Base-by-base conservation (phyloP, 2,888 invertebrate species). In the Bimastos eiseni region DNA sequence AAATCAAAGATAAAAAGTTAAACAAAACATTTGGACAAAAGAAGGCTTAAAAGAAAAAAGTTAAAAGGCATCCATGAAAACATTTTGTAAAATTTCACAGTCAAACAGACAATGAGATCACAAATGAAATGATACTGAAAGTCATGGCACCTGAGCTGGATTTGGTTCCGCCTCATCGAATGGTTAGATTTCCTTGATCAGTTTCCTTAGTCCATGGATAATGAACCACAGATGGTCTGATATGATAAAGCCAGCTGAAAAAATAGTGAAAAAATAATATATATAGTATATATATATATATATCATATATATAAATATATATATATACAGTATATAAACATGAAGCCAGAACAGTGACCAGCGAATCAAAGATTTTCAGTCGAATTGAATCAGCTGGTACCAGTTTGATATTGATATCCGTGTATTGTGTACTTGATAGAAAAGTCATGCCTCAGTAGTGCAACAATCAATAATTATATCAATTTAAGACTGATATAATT, bases 221-320 rank as follows among this genome's bases (percentile, higher is more conserved):
- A 95, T 99, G 99, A 1, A 97, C 96, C 0, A 98, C 98, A 0
- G 98, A 98, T 0, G 99, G 99, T 55, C 97, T 96, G 92, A 99
- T 98, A 92, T 98, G 96, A 95, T 99, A 99, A 0, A 99, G 95
- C 99, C 99, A 99, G 21, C 96, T 96, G 92, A 19, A 70, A 70
- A 70, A 30, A 30, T n/a, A 70, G 70, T n/a, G 30, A 70, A 30
- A 70, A n/a, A 3, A 2, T 49, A 3, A n/a, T 4, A n/a, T n/a
- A n/a, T n/a, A n/a, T n/a, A n/a, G n/a, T n/a, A n/a, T n/a, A n/a
- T n/a, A n/a, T n/a, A n/a, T n/a, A n/a, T n/a, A n/a, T n/a, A n/a
- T n/a, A n/a, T n/a, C n/a, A n/a, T n/a, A n/a, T n/a, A n/a, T n/a
- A n/a, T n/a, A n/a, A n/a, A n/a, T n/a, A n/a, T n/a, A n/a, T n/a